Evolutionary conservation across 2,888 invertebrate species (phyloP).

Genomic region (Cantharis lateralis): DNA sequence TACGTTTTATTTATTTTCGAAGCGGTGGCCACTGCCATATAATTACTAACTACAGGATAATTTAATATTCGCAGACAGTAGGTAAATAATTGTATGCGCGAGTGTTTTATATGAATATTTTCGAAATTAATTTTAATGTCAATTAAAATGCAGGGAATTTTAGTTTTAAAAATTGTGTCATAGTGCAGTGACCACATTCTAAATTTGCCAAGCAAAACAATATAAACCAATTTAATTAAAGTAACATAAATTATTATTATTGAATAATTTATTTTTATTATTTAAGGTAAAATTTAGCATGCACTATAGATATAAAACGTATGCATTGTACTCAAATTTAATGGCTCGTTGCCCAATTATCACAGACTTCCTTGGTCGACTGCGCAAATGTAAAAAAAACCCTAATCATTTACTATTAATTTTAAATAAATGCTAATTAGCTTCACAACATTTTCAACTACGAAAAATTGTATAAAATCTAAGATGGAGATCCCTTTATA

Average conservation of each 20-base stretch:
- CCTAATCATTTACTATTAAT: not conserved
- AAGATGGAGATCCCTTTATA: conserved; percentile 24
- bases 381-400: not conserved
- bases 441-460: not conserved
- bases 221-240: not conserved
- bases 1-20: not conserved
- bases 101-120: not conserved
- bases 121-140: not conserved
- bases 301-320: conserved; percentile 7
- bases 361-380: not conserved
- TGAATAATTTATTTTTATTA: not conserved
- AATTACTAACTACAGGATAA: not conserved
- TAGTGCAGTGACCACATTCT: not conserved
- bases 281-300: not conserved
- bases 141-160: not conserved
- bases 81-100: not conserved
- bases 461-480: not conserved
- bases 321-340: conserved; percentile 13
- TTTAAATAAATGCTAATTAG: conserved; percentile 2
- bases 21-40: not conserved
- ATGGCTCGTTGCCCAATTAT: conserved; percentile 13
- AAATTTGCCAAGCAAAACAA: not conserved
- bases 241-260: not conserved
- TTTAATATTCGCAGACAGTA: not conserved
- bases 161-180: not conserved